Evolutionary conservation across 2,797 vertebrate species (phyloP).

Genomic region (Channa striata): DNA sequence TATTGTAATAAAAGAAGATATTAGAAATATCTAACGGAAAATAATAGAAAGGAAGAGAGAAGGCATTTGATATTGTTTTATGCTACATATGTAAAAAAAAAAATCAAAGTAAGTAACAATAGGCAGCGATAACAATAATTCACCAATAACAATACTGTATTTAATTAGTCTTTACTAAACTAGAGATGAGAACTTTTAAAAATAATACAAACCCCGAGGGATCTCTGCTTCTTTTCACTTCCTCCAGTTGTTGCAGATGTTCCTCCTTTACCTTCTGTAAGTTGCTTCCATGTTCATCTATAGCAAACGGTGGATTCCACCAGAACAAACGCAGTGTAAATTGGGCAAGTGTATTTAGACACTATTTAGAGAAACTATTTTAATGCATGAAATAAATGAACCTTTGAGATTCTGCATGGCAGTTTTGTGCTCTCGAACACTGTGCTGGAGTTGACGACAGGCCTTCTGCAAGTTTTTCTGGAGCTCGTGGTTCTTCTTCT

Average conservation of each 20-base stretch:
- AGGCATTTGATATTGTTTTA: background rate
- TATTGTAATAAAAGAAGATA: too few relatives aligned
- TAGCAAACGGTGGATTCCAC: conserved; percentile 28
- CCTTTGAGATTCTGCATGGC: conserved; percentile 84
- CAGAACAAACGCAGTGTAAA: background rate
- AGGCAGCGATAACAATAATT: background rate
- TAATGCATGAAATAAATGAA: conserved; percentile 38
- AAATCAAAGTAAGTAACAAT: background rate
- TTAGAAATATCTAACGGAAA: too few relatives aligned
- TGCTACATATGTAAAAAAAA: too few relatives aligned
- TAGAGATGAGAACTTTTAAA: background rate
- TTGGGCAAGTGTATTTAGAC: background rate
- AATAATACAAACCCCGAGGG: conserved; percentile 69
- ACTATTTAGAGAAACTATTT: background rate
- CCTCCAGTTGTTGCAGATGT: conserved; percentile 82
- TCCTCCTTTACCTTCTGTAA: conserved; percentile 81
- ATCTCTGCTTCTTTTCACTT: conserved; percentile 70
- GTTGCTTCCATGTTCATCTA: conserved; percentile 84
- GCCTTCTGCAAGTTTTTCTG: conserved; percentile 88
- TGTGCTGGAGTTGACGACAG: conserved; percentile 87
- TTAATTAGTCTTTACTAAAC: background rate
- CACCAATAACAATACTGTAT: background rate
- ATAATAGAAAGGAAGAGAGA: too few relatives aligned
- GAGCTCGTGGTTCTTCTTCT: conserved; percentile 88
- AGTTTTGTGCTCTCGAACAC: conserved; percentile 82